These are phyloP conservation scores for Netelia virgata DNA, from an alignment of 2,888 invertebrate genomes.

Conservation along the genomic window DNA sequence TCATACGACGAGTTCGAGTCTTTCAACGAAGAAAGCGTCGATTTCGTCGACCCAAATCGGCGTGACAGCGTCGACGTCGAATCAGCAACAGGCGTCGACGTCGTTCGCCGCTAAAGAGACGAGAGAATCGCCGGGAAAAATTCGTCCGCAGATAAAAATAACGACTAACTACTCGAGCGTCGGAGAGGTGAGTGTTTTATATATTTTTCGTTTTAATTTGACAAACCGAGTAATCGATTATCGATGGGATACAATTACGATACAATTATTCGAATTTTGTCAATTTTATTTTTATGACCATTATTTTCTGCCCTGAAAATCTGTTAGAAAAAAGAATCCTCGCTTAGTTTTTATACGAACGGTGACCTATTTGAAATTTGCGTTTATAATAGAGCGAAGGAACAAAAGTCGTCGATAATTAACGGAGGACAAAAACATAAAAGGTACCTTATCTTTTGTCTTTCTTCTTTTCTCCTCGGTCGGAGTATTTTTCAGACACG, in stretches of 20 bases:
- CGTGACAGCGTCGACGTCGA: constrained; percentile 37
- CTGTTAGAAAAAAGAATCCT: too few species aligned
- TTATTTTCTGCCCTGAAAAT: too few species aligned
- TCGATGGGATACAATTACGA: too few species aligned
- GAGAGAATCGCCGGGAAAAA: constrained; percentile 82
- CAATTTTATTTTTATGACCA: too few species aligned
- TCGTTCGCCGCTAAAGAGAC: constrained; percentile 79
- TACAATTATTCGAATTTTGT: too few species aligned
- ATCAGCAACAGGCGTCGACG: constrained; percentile 58
- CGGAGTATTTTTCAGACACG: neutral
- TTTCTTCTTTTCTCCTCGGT: neutral
- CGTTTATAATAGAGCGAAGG: too few species aligned
- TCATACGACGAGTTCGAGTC: constrained; percentile 43
- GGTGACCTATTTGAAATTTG: too few species aligned
- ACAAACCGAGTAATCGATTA: too few species aligned
- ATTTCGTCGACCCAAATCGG: constrained; percentile 64
- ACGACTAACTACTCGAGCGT: constrained; percentile 83
- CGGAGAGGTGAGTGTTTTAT: constrained; percentile 80
- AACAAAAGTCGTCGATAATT: too few species aligned
- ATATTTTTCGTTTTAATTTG: too few species aligned
- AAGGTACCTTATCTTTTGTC: constrained; percentile 7
- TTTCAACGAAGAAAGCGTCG: constrained; percentile 50
- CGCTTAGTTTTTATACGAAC: too few species aligned
- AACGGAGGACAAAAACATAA: too few species aligned
- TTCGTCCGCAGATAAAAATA: constrained; percentile 83